Percentiles rank a stretch among this genome's conserved stretches.
phyloP scores from a whole-genome alignment of 2,888 invertebrate species.

The Erynnis tages region DNA sequence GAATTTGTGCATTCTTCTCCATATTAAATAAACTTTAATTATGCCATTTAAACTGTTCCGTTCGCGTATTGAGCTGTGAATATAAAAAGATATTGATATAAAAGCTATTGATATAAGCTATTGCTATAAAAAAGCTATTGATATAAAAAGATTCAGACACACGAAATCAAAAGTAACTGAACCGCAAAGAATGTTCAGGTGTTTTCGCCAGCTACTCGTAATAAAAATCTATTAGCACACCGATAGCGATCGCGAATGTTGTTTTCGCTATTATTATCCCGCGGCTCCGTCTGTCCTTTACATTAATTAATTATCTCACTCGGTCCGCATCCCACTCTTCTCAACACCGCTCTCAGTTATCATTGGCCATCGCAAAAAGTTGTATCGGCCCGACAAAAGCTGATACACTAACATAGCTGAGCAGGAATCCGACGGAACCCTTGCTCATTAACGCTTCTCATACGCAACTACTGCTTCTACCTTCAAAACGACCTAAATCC shows the following conservation, averaged over 20 bases:
- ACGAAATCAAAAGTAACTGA: not conserved
- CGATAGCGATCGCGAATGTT: slow-evolving; percentile 32
- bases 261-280: slow-evolving; percentile 20
- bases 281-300: slow-evolving; percentile 36
- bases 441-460: slow-evolving; percentile 77
- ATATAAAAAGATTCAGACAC: too few relatives aligned
- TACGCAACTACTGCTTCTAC: slow-evolving; percentile 43
- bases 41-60: too few relatives aligned
- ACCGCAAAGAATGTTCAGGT: not conserved
- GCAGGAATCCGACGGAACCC: slow-evolving; percentile 68
- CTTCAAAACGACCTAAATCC: slow-evolving; percentile 43
- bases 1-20: too few relatives aligned
- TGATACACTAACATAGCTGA: slow-evolving; percentile 68
- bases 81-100: too few relatives aligned
- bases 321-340: slow-evolving; percentile 57
- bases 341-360: slow-evolving; percentile 73
- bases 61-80: too few relatives aligned
- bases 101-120: too few relatives aligned
- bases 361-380: slow-evolving; percentile 77
- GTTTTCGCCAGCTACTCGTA: not conserved
- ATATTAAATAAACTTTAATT: too few relatives aligned
- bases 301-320: slow-evolving; percentile 65
- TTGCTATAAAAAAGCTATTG: too few relatives aligned
- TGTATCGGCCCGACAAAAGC: slow-evolving; percentile 76
- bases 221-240: slow-evolving; percentile 6